Conservation (phyloP, 1,140 invertebrate genomes). For the Choristoneura fumiferana region DNA sequence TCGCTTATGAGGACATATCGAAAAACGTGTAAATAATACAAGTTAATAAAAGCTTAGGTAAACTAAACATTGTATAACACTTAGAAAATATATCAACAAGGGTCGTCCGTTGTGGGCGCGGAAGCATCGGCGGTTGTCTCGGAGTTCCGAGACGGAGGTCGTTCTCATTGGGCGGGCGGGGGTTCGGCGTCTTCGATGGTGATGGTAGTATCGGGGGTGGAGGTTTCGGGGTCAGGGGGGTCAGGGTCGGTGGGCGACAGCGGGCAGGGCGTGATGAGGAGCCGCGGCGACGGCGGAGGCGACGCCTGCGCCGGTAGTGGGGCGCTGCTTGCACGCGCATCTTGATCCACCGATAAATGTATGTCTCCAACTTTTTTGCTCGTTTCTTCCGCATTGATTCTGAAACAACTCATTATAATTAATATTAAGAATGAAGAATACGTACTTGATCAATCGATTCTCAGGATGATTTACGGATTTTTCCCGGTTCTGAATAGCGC, state of each 20-base stretch:
- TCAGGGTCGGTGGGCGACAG: conserved; percentile 20
- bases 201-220: conserved; percentile 44
- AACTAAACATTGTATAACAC: conserved; percentile 30
- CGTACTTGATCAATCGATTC: not conserved
- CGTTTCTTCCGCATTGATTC: conserved; percentile 33
- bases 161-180: conserved; percentile 35
- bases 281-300: conserved; percentile 33
- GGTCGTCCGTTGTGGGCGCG: conserved; percentile 17
- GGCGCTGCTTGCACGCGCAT: conserved; percentile 52
- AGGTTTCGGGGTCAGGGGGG: no score
- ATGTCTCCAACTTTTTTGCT: conserved; percentile 36
- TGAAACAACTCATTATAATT: conserved; percentile 26
- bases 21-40: conserved; percentile 34
- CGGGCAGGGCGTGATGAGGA: conserved; percentile 23
- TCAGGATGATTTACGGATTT: conserved; percentile 17
- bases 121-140: conserved; percentile 25
- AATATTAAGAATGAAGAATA: not conserved
- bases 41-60: conserved; percentile 29
- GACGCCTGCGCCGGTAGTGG: conserved; percentile 39
- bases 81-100: conserved; percentile 40
- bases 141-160: conserved; percentile 27
- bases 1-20: conserved; percentile 37
- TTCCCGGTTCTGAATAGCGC: no score
- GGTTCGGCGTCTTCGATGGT: conserved; percentile 25
- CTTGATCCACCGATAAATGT: conserved; percentile 46